Percentiles rank a stretch among this genome's conserved stretches.
Conservation (phyloP, 2,888 invertebrate genomes). For the Epinotia bilunana region DNA sequence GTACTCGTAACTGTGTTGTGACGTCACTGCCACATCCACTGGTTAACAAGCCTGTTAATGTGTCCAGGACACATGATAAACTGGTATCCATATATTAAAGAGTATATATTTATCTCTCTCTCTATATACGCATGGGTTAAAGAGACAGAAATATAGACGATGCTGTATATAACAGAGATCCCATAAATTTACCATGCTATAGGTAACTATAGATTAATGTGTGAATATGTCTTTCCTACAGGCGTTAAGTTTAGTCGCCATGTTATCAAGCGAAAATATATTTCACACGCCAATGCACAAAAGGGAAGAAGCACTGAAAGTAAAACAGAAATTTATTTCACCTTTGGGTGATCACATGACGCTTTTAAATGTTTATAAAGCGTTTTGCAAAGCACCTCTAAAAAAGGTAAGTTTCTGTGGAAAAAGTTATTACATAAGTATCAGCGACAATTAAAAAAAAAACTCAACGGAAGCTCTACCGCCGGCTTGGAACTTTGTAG, state of each 20-base stretch:
- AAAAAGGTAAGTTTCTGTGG: slow-evolving; percentile 80
- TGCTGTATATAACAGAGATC: no score
- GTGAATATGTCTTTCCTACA: slow-evolving; percentile 57
- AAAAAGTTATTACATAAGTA: no score
- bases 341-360: slow-evolving; percentile 96
- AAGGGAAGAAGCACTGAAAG: slow-evolving; percentile 89
- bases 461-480: no score
- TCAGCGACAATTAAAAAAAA: no score
- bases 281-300: slow-evolving; percentile 90
- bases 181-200: no score
- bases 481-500: no score
- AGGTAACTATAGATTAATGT: no score
- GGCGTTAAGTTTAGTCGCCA: slow-evolving; percentile 92
- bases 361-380: slow-evolving; percentile 93
- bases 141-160: no score
- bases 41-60: background rate
- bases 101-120: no score
- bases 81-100: no score
- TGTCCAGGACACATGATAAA: background rate
- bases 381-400: slow-evolving; percentile 88
- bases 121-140: no score
- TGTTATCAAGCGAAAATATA: slow-evolving; percentile 95
- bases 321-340: slow-evolving; percentile 92
- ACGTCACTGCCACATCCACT: background rate
- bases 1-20: background rate